Evolutionary conservation across 2,888 invertebrate species (phyloP).

Genomic region (Monoplex corrugatus): DNA sequence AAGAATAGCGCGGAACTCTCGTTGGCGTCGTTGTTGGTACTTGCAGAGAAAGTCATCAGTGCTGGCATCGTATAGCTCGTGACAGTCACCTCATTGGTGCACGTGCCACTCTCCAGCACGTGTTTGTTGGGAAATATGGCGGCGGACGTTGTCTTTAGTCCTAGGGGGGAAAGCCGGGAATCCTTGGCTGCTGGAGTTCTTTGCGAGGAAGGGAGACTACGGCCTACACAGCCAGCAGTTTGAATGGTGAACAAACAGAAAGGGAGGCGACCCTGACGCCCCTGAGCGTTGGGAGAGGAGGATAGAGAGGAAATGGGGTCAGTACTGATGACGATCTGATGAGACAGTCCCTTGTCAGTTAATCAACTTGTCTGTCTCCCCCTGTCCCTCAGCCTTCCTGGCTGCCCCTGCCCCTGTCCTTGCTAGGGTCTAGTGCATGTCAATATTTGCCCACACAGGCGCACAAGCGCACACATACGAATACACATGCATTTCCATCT

Average conservation of each 20-base stretch:
- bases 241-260: neutral
- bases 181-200: no score
- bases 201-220: neutral
- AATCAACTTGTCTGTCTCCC: constrained; percentile 41
- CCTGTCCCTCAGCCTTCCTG: neutral
- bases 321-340: constrained; percentile 44
- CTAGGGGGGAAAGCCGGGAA: neutral
- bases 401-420: neutral
- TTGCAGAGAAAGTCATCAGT: constrained; percentile 16
- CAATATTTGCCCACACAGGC: constrained; percentile 39
- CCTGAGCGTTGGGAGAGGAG: neutral
- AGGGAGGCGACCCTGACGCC: neutral
- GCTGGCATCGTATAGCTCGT: neutral
- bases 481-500: no score
- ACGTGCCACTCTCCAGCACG: constrained; percentile 21
- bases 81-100: neutral
- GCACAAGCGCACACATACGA: neutral
- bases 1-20: neutral
- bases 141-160: neutral
- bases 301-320: constrained; percentile 36
- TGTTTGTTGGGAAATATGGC: constrained; percentile 35
- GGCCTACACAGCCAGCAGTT: neutral
- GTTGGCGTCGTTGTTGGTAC: constrained; percentile 18
- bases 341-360: constrained; percentile 40
- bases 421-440: constrained; percentile 1